Base-by-base conservation (phyloP, 2,888 invertebrate genomes). In the Sicus ferrugineus region DNA sequence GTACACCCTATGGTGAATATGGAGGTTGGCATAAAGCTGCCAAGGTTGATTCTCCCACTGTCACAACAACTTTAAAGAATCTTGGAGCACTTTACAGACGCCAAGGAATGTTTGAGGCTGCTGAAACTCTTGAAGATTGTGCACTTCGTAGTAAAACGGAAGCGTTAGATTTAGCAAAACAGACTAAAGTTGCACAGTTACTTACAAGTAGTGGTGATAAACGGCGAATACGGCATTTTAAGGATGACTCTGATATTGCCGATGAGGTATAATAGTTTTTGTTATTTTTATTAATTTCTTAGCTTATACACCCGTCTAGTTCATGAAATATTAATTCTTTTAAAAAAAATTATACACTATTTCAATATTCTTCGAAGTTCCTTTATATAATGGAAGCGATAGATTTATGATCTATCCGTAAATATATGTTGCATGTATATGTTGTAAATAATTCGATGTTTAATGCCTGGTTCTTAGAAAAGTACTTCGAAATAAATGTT, bases 91-190 rank as follows among this genome's bases (percentile, higher is more conserved):
- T 99, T 61, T 99, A 99, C 87, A 90, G 99, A 80, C 90, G 98
- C 74, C 98, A 99, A 88, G 98, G 98, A 78, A 99, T 98, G 88
- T 98, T 97, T 87, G 98, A 98, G 86, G 99, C 99, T 7, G 99
- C 99, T 0, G 98, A 99, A 86, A 98, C 97, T 0, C 89, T 99
- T 31, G 99, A 99, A 84, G 98, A 99, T 87, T 98, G 98, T 87
- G 98, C 98, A 48, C 88, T 97, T 77, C 90, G 98, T 82, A 97
- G 97, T 84, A 90, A 96, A 87, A 97, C 96, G 89, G 97, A 97
- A 92, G 95, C 95, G 75, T 88, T 96, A 88, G 96, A 96, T 88
- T 91, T 95, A 83, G 95, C 95, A 83, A 95, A 95, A 87, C 95
- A 95, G 88, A 92, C 95, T 69, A 94, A 96, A 83, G 92, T 93